phyloP scores from a whole-genome alignment of 1,140 invertebrate species.

The Xylocopa sonorina region DNA sequence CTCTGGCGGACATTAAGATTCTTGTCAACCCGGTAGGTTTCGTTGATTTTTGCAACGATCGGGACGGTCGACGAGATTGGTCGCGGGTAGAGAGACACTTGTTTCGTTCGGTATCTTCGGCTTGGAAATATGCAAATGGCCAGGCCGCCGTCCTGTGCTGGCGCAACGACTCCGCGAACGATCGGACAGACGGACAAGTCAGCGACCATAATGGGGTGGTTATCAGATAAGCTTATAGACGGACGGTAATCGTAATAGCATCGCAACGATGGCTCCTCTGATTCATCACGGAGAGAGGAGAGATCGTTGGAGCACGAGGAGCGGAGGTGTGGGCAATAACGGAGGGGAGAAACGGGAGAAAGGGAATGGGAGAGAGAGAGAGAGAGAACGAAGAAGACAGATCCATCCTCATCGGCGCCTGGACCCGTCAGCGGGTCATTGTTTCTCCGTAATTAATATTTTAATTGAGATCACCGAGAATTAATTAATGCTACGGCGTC shows the following conservation, averaged over 20 bases:
- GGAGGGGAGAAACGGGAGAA: neutral
- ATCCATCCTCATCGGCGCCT: constrained; percentile 47
- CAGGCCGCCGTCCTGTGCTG: constrained; percentile 19
- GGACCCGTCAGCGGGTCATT: constrained; percentile 68
- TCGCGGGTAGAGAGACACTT: constrained; percentile 59
- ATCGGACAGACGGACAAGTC: constrained; percentile 70
- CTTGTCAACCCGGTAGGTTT: constrained; percentile 30
- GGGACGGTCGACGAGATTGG: constrained; percentile 47
- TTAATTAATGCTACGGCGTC: constrained; percentile 77
- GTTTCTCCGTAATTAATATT: constrained; percentile 79
- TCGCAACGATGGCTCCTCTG: constrained; percentile 72
- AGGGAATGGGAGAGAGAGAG: no score
- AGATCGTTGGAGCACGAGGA: constrained; percentile 44
- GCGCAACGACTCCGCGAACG: constrained; percentile 42
- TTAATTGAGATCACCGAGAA: constrained; percentile 79
- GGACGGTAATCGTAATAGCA: constrained; percentile 80
- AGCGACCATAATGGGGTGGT: constrained; percentile 77
- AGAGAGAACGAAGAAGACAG: constrained; percentile 16
- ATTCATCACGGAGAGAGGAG: constrained; percentile 50
- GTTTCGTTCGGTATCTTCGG: constrained; percentile 58
- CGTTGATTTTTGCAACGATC: constrained; percentile 60
- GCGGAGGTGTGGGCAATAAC: constrained; percentile 1
- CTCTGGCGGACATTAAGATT: constrained; percentile 10
- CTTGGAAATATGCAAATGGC: constrained; percentile 67
- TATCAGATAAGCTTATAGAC: constrained; percentile 80